Conservation (phyloP, 2,797 vertebrate genomes). For the Poeciliopsis gracilis region DNA sequence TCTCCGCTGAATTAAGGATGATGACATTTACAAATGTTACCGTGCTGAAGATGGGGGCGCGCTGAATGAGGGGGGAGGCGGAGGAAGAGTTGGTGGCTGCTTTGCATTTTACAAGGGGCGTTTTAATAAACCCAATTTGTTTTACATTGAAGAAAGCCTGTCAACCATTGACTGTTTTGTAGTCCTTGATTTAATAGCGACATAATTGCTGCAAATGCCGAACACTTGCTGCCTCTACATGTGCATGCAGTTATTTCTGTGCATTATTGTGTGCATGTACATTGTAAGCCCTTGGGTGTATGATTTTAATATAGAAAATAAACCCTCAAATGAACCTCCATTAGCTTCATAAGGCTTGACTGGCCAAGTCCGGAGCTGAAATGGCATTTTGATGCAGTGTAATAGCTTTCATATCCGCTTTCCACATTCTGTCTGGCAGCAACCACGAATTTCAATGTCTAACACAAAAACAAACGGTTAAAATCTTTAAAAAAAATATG, state of each 20-base stretch:
- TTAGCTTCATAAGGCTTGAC: constrained; percentile 47
- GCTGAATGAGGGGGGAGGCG: constrained; percentile 44
- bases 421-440: background rate
- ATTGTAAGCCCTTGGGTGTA: constrained; percentile 32
- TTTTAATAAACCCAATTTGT: constrained; percentile 82
- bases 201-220: constrained; percentile 80
- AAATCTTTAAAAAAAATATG: background rate
- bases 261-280: constrained; percentile 29
- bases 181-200: constrained; percentile 77
- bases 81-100: constrained; percentile 67
- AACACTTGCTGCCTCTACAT: constrained; percentile 51
- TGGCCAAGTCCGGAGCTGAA: constrained; percentile 38
- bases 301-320: constrained; percentile 47
- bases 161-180: constrained; percentile 74
- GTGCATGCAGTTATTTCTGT: constrained; percentile 34
- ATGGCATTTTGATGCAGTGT: constrained; percentile 16
- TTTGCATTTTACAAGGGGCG: constrained; percentile 66
- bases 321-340: constrained; percentile 44
- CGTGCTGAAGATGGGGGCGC: constrained; percentile 61
- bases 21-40: constrained; percentile 86
- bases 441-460: background rate
- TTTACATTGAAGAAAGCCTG: constrained; percentile 75
- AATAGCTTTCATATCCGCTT: background rate
- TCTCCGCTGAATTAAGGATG: constrained; percentile 80
- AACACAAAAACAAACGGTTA: background rate